phyloP scores from a whole-genome alignment of 2,113 vertebrate genomes.

The Empidonax traillii region DNA sequence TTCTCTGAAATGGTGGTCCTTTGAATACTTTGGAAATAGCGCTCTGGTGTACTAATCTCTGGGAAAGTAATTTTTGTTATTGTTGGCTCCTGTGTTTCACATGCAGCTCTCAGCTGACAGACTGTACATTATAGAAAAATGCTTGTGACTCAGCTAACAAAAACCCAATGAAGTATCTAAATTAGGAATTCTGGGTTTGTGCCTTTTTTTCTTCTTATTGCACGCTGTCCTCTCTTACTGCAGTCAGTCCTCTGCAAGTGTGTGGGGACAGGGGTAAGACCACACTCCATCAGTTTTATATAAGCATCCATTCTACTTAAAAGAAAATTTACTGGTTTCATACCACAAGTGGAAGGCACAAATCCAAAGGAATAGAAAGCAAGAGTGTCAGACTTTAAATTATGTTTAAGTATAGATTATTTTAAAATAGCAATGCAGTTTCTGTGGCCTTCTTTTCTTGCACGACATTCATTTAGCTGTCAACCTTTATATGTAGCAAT shows the following conservation, averaged over 20 bases:
- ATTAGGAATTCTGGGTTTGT: not conserved
- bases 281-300: not conserved
- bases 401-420: slow-evolving; percentile 36
- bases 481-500: not conserved
- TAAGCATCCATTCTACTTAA: slow-evolving; percentile 12
- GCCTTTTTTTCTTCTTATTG: not conserved
- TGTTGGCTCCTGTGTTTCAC: not conserved
- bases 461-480: not conserved
- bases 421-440: not conserved
- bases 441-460: not conserved
- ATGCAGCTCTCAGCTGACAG: not conserved
- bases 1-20: slow-evolving; percentile 1
- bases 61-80: slow-evolving; percentile 32
- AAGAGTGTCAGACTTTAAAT: slow-evolving; percentile 32
- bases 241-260: not conserved
- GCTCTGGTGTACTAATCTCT: not conserved
- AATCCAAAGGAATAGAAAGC: slow-evolving; percentile 3
- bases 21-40: not conserved
- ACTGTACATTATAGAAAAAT: not conserved
- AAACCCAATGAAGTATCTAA: not conserved
- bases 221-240: not conserved
- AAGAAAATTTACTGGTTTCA: slow-evolving; percentile 28
- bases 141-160: slow-evolving; percentile 47
- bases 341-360: slow-evolving; percentile 7
- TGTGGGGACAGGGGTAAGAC: not conserved